Evolutionary conservation across 2,888 invertebrate genomes (phyloP), one percentile per base, ranked within the genome.

Genomic region (Scaptomyza cyrtandrae): DNA sequence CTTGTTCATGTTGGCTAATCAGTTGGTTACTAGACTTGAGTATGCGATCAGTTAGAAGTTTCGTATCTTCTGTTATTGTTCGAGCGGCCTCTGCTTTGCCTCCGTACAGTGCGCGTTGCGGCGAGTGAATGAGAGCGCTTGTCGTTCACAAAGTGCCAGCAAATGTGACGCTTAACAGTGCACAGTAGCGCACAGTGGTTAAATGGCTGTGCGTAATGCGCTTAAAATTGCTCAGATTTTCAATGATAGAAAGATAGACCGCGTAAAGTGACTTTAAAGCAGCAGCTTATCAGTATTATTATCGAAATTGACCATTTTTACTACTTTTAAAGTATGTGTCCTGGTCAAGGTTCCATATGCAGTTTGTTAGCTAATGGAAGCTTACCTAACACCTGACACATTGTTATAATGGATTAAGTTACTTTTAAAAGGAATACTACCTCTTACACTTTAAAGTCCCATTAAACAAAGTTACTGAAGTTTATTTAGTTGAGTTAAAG

Each of bases 1-100:
- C 62, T 78, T 75, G 62, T 86, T 78, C 85, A 86, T 86, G 10
- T 16, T 66, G 24, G 24, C 24, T 0, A 24, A 24, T 24, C 24
- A 24, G 56, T 29, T 7, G 29, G 1, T 29, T 39, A 3, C n/a
- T 35, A 19, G 24, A 39, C 29, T n/a, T 46, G 24, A 53, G 19
- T 71, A 27, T 59, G 35, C 52, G 55, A 63, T 69, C 55, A 41
- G 39, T n/a, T 33, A 11, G 10, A 45, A 52, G 16, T 33, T 13
- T 19, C 9, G 6, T 19, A 16, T 49, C 19, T 19, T 35, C 27
- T 49, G 6, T 29, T 44, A 14, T n/a, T 31, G 19, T 33, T 39
- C 11, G 46, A 44, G 33, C 43, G 57, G 56, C 55, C 48, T 37
- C 43, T 33, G 50, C 33, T 31, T 50, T 75, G 62, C 43, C 65